phyloP scores from a whole-genome alignment of 2,113 vertebrate species.

The Hymenochirus boettgeri region DNA sequence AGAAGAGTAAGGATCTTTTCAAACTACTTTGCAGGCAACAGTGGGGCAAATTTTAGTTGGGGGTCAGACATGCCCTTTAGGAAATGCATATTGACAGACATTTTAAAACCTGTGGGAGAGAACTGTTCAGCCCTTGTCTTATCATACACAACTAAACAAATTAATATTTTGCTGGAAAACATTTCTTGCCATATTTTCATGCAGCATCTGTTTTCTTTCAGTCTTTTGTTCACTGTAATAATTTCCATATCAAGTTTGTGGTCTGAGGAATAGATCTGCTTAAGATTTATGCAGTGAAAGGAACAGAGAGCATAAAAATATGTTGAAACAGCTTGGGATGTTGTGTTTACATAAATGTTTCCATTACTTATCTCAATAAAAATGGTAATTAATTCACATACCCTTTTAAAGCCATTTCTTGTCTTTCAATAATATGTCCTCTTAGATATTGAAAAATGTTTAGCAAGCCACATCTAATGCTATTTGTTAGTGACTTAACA shows the following conservation, averaged over 20 bases:
- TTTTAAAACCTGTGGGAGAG: too few species aligned
- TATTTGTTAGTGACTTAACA: not conserved
- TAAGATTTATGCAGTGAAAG: constrained; percentile 25
- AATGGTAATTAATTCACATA: constrained; percentile 36
- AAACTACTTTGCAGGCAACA: too few species aligned
- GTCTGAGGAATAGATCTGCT: constrained; percentile 4
- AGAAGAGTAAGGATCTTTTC: too few species aligned
- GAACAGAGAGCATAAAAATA: constrained; percentile 26
- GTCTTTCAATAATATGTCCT: constrained; percentile 15
- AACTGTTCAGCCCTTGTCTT: not conserved
- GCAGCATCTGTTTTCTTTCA: constrained; percentile 19
- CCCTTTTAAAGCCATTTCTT: constrained; percentile 22
- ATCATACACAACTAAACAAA: not conserved
- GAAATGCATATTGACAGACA: too few species aligned
- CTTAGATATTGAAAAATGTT: constrained; percentile 4
- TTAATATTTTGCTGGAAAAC: not conserved
- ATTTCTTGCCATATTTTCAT: constrained; percentile 6
- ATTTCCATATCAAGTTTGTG: constrained; percentile 36
- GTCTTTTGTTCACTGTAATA: constrained; percentile 12
- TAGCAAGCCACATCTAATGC: not conserved
- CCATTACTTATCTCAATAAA: constrained; percentile 37
- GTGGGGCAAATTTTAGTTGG: too few species aligned
- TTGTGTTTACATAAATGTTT: constrained; percentile 35
- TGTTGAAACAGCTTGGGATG: constrained; percentile 26
- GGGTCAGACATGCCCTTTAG: too few species aligned